These are phyloP conservation scores for Nemapogon koenigi DNA, from an alignment of 2,888 invertebrate genomes.

Conservation along the genomic window DNA sequence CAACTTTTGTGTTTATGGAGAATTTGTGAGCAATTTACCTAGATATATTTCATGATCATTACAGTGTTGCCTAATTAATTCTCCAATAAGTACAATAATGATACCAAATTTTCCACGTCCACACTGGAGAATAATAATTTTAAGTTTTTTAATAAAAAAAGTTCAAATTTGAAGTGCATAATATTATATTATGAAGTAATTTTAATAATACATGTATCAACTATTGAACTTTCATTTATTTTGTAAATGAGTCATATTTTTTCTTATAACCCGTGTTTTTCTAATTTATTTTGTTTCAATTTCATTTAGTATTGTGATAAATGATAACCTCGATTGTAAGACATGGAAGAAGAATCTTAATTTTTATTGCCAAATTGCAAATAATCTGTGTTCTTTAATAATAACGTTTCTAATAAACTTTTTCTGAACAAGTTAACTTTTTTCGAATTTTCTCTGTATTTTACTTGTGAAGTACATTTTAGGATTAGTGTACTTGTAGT, in stretches of 20 bases:
- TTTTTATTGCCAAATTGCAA: conserved; percentile 36
- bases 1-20: too few species aligned
- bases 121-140: too few species aligned
- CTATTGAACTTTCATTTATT: conserved; percentile 54
- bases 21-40: too few species aligned
- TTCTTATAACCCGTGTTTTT: conserved; percentile 45
- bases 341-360: conserved; percentile 47
- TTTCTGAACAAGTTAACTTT: conserved; percentile 22
- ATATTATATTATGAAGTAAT: conserved; percentile 19
- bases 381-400: conserved; percentile 39
- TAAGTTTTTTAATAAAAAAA: too few species aligned
- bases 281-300: conserved; percentile 45
- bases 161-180: conserved; percentile 59
- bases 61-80: too few species aligned
- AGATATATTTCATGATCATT: too few species aligned
- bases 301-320: conserved; percentile 46
- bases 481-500: conserved; percentile 48
- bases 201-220: too few species aligned
- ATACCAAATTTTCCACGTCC: too few species aligned
- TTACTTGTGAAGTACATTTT: conserved; percentile 36
- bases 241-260: conserved; percentile 44
- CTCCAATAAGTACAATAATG: too few species aligned
- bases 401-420: conserved; percentile 36
- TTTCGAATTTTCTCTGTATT: conserved; percentile 12
- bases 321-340: conserved; percentile 56